Conservation (phyloP, 2,797 vertebrate genomes). For the Tokudaia muenninki region DNA sequence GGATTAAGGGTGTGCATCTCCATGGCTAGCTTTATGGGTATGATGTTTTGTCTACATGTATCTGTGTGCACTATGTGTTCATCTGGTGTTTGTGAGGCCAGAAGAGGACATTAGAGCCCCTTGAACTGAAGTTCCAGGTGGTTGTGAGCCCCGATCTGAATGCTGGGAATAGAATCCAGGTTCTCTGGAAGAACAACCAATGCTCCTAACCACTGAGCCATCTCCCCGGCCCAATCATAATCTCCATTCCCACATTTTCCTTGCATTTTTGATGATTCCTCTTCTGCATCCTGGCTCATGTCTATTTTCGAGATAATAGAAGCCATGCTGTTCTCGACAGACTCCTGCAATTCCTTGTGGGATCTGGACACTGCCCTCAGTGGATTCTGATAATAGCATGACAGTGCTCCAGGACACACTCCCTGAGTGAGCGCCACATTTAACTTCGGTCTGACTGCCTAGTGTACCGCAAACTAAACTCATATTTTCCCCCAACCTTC, state of each 20-base stretch:
- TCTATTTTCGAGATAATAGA: constrained; percentile 6
- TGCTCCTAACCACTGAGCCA: not conserved
- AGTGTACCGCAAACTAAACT: constrained; percentile 28
- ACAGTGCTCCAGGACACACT: not conserved
- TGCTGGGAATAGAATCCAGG: not conserved
- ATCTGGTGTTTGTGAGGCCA: not conserved
- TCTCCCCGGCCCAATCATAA: not conserved
- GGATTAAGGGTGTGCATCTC: not conserved
- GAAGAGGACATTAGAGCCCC: not conserved
- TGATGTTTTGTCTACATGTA: not conserved
- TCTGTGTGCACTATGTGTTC: too few species aligned
- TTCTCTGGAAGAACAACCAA: not conserved
- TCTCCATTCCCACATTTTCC: constrained; percentile 21
- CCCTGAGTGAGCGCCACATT: not conserved
- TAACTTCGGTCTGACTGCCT: not conserved
- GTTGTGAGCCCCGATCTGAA: not conserved
- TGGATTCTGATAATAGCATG: not conserved
- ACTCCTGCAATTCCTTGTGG: not conserved
- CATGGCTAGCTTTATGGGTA: not conserved
- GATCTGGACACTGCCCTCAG: not conserved
- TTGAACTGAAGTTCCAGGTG: not conserved
- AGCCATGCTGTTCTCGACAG: not conserved
- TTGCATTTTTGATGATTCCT: not conserved
- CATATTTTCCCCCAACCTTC: not conserved
- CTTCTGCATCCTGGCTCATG: not conserved